Evolutionary conservation across 2,797 vertebrate species (phyloP).

Genomic region (Salarias fasciatus): DNA sequence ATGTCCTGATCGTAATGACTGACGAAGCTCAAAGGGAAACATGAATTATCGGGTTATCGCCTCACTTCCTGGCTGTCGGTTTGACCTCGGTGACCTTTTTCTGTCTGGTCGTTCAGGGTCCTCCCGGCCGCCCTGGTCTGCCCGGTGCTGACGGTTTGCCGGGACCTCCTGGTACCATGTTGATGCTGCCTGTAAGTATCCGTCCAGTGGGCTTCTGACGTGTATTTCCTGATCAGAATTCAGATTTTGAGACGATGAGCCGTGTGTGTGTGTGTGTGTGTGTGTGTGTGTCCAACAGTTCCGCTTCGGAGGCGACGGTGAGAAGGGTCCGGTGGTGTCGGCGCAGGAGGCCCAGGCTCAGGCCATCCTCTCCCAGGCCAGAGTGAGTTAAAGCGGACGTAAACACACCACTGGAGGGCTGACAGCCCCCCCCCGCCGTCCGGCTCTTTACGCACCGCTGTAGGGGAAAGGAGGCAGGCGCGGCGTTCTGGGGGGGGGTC

Average conservation of each 20-base stretch:
- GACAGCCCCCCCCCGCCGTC: conserved; percentile 8
- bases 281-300: conserved; percentile 83
- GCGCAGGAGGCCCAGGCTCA: conserved; percentile 98
- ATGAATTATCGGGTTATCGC: no score
- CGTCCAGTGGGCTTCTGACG: no score
- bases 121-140: conserved; percentile 92
- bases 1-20: no score
- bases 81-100: no score
- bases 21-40: no score
- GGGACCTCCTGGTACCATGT: conserved; percentile 93
- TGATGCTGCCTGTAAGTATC: conserved; percentile 95
- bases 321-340: conserved; percentile 93
- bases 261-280: no score
- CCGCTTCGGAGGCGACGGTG: conserved; percentile 87
- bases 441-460: conserved; percentile 40
- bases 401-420: conserved; percentile 1
- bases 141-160: conserved; percentile 95
- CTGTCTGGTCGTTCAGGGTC: conserved; percentile 84
- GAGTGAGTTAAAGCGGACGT: conserved; percentile 78
- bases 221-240: no score
- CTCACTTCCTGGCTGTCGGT: no score
- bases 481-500: conserved; percentile 28
- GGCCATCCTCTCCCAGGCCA: conserved; percentile 95
- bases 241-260: no score
- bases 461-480: conserved; percentile 14